These are phyloP conservation scores for Daphoenositta chrysoptera DNA, from an alignment of 2,113 vertebrate species.

Conservation along the genomic window DNA sequence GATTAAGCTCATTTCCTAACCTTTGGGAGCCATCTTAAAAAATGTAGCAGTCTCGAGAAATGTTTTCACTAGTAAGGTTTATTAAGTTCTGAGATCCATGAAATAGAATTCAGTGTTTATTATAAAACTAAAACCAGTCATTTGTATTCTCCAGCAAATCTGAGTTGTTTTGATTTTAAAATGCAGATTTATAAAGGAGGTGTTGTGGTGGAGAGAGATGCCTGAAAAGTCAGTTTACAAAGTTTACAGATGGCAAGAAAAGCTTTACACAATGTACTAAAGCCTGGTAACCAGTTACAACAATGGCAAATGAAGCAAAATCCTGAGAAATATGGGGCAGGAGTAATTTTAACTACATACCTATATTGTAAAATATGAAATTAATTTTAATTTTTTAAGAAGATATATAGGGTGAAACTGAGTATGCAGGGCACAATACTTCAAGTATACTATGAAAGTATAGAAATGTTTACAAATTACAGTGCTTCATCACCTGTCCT, in stretches of 20 bases:
- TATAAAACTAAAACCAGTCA: neutral
- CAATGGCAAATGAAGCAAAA: neutral
- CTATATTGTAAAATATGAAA: neutral
- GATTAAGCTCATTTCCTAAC: neutral
- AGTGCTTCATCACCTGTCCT: neutral
- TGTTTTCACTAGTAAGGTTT: neutral
- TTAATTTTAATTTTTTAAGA: neutral
- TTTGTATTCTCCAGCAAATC: neutral
- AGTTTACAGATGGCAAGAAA: neutral
- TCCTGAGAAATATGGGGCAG: neutral
- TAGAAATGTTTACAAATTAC: neutral
- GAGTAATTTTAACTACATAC: neutral
- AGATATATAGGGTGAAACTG: neutral
- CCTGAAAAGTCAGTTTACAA: neutral
- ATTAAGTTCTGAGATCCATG: neutral
- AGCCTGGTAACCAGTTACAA: neutral
- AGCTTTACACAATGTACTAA: accelerated
- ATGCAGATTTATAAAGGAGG: neutral
- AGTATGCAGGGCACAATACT: neutral
- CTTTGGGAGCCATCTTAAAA: neutral
- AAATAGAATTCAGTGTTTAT: neutral
- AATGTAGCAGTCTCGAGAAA: neutral
- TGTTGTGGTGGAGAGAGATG: neutral
- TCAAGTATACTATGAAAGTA: neutral
- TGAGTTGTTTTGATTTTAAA: neutral